Percentiles rank a stretch among this genome's conserved stretches.
Conservation (phyloP, 64 coral and sea anemone genomes). For the Porites lutea region DNA sequence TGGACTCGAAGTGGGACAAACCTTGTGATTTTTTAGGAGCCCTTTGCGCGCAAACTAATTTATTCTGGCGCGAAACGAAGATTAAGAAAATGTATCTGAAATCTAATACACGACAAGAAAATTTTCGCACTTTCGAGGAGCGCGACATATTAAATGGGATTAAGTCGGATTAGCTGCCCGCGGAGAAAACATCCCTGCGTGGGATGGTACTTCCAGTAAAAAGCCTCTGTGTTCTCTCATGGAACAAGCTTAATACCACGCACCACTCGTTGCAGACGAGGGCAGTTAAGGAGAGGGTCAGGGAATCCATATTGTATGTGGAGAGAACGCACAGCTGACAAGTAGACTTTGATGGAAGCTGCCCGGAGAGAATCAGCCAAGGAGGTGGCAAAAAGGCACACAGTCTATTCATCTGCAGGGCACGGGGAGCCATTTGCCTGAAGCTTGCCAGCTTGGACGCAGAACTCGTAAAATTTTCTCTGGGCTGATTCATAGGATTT, state of each 20-base stretch:
- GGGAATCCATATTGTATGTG: slow-evolving; percentile 20
- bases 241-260: slow-evolving; percentile 40
- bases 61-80: no score
- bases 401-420: slow-evolving; percentile 36
- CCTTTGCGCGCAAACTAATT: no score
- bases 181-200: no score
- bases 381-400: slow-evolving; percentile 17
- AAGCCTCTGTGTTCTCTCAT: no score
- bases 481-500: slow-evolving; percentile 32
- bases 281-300: slow-evolving; percentile 9
- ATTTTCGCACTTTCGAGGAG: no score
- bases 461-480: slow-evolving; percentile 40
- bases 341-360: slow-evolving; percentile 20
- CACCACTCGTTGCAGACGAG: slow-evolving; percentile 21
- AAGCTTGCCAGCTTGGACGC: slow-evolving; percentile 4
- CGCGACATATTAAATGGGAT: no score
- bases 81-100: no score
- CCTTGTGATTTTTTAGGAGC: no score
- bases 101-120: no score
- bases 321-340: slow-evolving; percentile 14
- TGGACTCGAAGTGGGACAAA: no score
- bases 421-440: background rate
- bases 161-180: no score
- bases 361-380: background rate
- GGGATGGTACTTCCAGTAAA: no score